Conservation (phyloP, 2,888 invertebrate genomes). For the Notodonta ziczac region DNA sequence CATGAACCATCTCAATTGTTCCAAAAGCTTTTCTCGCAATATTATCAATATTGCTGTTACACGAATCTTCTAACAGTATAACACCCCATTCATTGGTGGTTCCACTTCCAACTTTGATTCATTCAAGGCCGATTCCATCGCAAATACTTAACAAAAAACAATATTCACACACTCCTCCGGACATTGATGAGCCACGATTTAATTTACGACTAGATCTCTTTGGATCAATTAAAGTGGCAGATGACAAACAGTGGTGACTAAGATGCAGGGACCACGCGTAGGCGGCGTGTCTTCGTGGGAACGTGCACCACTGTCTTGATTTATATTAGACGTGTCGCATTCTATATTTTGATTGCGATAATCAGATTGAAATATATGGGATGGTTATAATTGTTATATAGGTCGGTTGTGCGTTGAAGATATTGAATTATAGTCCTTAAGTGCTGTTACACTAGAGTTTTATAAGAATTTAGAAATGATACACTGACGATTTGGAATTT, state of each 20-base stretch:
- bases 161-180: constrained; percentile 56
- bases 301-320: constrained; percentile 42
- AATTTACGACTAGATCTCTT: constrained; percentile 77
- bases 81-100: too few relatives aligned
- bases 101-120: constrained; percentile 24
- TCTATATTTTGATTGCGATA: constrained; percentile 6
- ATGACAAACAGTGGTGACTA: constrained; percentile 79
- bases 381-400: background rate
- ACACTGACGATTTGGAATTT: too few relatives aligned
- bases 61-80: too few relatives aligned
- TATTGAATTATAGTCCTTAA: too few relatives aligned
- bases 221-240: constrained; percentile 79
- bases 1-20: too few relatives aligned
- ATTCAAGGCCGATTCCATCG: constrained; percentile 51
- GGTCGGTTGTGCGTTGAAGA: background rate
- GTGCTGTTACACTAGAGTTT: too few relatives aligned
- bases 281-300: constrained; percentile 74
- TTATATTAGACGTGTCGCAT: constrained; percentile 33
- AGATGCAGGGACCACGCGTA: constrained; percentile 60
- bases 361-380: constrained; percentile 4
- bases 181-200: constrained; percentile 72
- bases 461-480: too few relatives aligned
- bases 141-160: constrained; percentile 40
- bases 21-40: too few relatives aligned
- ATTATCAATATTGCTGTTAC: too few relatives aligned